Evolutionary conservation across 2,113 vertebrate species (phyloP).

Genomic region (Antechinus stuartii): DNA sequence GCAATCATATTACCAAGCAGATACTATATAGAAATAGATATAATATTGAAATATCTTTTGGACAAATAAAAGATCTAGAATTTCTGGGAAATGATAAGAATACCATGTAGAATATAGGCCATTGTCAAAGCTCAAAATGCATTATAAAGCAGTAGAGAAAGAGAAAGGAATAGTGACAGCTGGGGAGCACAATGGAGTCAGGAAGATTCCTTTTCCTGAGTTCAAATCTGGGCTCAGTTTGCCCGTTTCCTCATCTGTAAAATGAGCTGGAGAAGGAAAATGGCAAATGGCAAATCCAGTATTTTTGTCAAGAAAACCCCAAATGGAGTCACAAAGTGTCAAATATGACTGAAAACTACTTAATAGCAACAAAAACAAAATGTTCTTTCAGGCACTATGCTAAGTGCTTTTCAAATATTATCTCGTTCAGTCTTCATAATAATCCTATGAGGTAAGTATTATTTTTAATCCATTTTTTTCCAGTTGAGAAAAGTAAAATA

Average conservation of each 20-base stretch:
- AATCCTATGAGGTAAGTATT: neutral
- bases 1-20: neutral
- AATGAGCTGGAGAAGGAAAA: too few species aligned
- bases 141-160: neutral
- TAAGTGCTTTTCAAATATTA: neutral
- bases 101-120: neutral
- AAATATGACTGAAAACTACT: too few species aligned
- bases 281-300: too few species aligned
- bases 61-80: neutral
- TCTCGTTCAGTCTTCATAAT: neutral
- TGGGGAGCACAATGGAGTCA: neutral
- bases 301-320: too few species aligned
- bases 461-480: neutral
- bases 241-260: too few species aligned
- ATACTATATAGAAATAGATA: neutral
- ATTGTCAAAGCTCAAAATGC: neutral
- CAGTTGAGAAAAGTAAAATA: neutral
- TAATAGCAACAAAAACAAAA: too few species aligned
- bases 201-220: neutral
- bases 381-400: neutral
- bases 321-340: too few species aligned
- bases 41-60: neutral
- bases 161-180: neutral
- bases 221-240: neutral
- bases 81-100: neutral